phyloP scores from a whole-genome alignment of 2,888 invertebrate species.

The Hartigia nigra region DNA sequence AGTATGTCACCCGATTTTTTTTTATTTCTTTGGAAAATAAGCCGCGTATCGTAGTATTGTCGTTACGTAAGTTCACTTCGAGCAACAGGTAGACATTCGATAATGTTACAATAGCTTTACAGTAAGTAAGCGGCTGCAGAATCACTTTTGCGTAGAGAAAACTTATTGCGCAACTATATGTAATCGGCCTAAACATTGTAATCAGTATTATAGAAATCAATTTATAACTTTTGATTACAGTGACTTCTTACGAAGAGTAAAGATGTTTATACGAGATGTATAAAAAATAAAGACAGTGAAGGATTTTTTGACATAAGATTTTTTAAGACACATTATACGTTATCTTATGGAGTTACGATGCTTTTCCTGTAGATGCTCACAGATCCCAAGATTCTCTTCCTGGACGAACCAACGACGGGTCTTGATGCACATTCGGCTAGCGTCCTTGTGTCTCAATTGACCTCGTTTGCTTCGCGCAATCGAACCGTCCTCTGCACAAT shows the following conservation, averaged over 20 bases:
- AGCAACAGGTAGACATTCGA: not conserved
- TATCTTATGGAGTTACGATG: conserved; percentile 1
- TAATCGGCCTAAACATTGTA: not conserved
- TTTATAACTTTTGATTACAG: not conserved
- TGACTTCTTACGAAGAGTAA: not conserved
- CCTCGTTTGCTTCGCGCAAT: conserved; percentile 77
- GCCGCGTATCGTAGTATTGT: not conserved
- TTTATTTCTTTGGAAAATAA: conserved; percentile 1
- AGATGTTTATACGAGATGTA: not conserved
- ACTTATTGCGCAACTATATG: not conserved
- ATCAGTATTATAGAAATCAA: not conserved
- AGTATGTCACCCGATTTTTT: conserved; percentile 65
- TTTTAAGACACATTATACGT: not conserved
- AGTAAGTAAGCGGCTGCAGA: not conserved
- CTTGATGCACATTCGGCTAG: conserved; percentile 93
- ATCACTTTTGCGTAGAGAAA: not conserved
- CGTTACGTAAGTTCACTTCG: not conserved
- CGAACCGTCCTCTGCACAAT: conserved; percentile 93
- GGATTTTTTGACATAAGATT: not conserved
- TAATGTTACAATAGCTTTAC: not conserved
- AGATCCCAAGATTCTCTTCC: conserved; percentile 91
- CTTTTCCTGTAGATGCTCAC: conserved; percentile 75
- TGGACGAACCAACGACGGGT: conserved; percentile 97
- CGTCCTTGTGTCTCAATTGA: conserved; percentile 80
- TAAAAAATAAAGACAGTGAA: too few species aligned